These are phyloP conservation scores for Eutolmus rufibarbis DNA, from an alignment of 2,888 invertebrate species.

Conservation along the genomic window DNA sequence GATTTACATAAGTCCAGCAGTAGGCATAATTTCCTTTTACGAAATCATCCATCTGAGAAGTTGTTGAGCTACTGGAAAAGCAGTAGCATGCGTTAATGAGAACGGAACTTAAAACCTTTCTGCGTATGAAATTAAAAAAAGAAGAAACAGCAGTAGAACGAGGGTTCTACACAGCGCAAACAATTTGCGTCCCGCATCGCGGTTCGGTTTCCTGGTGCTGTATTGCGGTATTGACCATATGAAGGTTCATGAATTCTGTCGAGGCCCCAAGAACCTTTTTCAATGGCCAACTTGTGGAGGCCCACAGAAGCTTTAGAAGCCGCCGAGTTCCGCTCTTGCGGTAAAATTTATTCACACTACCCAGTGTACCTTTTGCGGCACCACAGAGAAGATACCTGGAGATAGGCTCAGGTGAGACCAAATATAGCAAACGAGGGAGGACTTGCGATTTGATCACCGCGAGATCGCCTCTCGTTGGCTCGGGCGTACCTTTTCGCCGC, in stretches of 20 bases:
- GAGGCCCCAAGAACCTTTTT: neutral
- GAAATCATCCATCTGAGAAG: neutral
- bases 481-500: neutral
- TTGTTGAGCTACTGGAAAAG: neutral
- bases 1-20: neutral
- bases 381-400: neutral
- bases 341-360: conserved; percentile 32
- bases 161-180: neutral
- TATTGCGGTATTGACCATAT: neutral
- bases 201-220: neutral
- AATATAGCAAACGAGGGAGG: conserved; percentile 29
- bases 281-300: neutral
- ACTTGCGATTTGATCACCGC: neutral
- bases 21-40: neutral
- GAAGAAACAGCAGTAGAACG: neutral
- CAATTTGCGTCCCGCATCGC: neutral
- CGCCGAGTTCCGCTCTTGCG: conserved; percentile 6
- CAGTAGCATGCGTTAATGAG: conserved; percentile 17
- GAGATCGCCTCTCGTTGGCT: neutral
- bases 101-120: conserved; percentile 13
- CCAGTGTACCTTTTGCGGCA: neutral
- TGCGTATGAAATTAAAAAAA: neutral
- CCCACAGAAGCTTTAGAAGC: neutral
- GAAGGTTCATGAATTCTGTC: conserved; percentile 8
- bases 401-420: neutral